Evolutionary conservation across 2,888 invertebrate genomes (phyloP), one percentile per base, ranked within the genome.

Genomic region (Agrochola litura): DNA sequence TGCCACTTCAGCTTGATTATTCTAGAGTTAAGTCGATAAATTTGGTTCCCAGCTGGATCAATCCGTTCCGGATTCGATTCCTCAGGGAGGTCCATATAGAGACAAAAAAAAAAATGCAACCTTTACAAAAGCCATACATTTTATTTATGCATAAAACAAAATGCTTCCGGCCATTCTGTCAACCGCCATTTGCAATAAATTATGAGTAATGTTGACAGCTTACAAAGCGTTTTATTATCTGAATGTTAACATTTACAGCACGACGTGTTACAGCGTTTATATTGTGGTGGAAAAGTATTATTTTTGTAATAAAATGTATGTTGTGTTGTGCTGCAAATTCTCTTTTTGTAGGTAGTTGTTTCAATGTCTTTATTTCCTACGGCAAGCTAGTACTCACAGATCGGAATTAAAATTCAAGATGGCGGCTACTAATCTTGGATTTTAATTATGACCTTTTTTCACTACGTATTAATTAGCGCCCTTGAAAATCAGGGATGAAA

Each of bases 191-290:
- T 61, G 76, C 22, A 61, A 76, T 76, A 56, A 77, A 63, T 41
- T 56, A 25, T 64, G 46, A 54, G 22, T 76, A 49, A 77, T 41
- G 77, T 77, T 76, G 76, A 64, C 69, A 56, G 74, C 54, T 25
- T 61, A 58, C 77, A 64, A 77, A 77, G 71, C 70, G 41, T 14
- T 77, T 77, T 77, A 41, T 41, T 49, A 77, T 76, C 63, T 30
- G 63, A 30, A 46, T 16, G 69, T 63, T 46, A 37, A 61, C 61
- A 61, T 76, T 76, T 37, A 46, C 30, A 54, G 6, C n/a, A 14
- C 14, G 58, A 58, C 25, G 58, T 58, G 25, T 56, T 58, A 58
- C 25, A 58, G 58, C 25, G 58, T 12, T 25, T 25, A 58, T 14
- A 25, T 25, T 58, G 25, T 25, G 25, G 25, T 14, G 6, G 25